Percentiles rank a stretch among this genome's conserved stretches.
phyloP scores from a whole-genome alignment of 1,140 invertebrate genomes.

The Drosophila suzukii region DNA sequence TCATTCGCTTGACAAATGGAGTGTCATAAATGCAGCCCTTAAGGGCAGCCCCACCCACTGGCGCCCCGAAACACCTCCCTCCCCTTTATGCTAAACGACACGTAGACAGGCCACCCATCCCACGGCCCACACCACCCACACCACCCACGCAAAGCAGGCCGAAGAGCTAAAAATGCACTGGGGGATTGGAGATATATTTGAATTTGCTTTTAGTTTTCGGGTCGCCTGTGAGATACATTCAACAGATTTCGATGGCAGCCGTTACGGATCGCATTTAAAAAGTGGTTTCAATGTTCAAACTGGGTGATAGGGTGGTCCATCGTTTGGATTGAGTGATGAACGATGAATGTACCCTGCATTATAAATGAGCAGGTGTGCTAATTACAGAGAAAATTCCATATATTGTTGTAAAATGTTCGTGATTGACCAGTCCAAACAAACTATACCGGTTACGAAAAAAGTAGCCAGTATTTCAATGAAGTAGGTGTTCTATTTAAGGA shows the following conservation, averaged over 20 bases:
- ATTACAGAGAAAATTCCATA: too few relatives aligned
- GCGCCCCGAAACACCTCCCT: slow-evolving; percentile 5
- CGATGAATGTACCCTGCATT: slow-evolving; percentile 1
- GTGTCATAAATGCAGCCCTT: slow-evolving; percentile 83
- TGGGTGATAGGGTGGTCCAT: neutral
- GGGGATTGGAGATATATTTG: slow-evolving; percentile 84
- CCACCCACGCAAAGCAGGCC: slow-evolving; percentile 36
- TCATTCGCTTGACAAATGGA: slow-evolving; percentile 82
- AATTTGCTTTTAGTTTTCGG: slow-evolving; percentile 82
- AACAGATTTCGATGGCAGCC: slow-evolving; percentile 81
- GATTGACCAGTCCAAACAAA: too few relatives aligned
- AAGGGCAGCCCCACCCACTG: slow-evolving; percentile 52
- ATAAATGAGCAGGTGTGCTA: too few relatives aligned
- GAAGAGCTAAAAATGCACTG: slow-evolving; percentile 79
- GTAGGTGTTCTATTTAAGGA: too few relatives aligned
- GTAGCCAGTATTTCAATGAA: too few relatives aligned
- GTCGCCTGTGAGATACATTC: slow-evolving; percentile 61
- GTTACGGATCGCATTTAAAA: slow-evolving; percentile 80
- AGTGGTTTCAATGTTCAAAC: slow-evolving; percentile 71
- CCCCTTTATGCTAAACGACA: slow-evolving; percentile 78
- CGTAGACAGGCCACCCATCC: slow-evolving; percentile 51
- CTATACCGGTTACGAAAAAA: too few relatives aligned
- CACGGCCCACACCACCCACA: slow-evolving; percentile 6
- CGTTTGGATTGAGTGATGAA: slow-evolving; percentile 4
- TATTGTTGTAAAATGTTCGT: too few relatives aligned